These are phyloP conservation scores for Hippopotamus amphibius DNA, from an alignment of 2,113 vertebrate species.

Conservation along the genomic window DNA sequence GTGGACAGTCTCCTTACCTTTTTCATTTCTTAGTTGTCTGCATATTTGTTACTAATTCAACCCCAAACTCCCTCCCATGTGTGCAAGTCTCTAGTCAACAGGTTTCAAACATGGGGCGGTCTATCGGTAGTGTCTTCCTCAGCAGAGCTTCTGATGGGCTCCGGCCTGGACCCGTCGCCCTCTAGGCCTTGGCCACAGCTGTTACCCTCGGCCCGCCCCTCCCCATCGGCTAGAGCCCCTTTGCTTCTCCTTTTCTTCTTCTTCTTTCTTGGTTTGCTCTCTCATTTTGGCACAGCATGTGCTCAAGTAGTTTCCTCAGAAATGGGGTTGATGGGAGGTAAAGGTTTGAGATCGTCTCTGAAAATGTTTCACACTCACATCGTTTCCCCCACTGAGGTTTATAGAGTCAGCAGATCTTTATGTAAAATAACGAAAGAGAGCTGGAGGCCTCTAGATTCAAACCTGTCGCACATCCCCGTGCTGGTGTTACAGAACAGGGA, in stretches of 20 bases:
- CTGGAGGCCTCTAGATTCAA: too few relatives aligned
- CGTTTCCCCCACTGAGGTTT: too few relatives aligned
- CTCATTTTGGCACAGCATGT: background rate
- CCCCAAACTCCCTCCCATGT: background rate
- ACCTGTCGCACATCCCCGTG: too few relatives aligned
- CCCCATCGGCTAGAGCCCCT: too few relatives aligned
- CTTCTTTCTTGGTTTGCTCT: background rate
- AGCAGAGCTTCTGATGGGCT: background rate
- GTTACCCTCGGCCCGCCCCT: background rate
- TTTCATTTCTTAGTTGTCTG: background rate
- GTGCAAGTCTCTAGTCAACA: background rate
- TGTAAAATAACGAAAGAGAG: too few relatives aligned
- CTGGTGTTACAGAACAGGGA: too few relatives aligned
- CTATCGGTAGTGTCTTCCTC: background rate
- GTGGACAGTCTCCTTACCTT: constrained; percentile 27
- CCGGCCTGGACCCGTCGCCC: background rate
- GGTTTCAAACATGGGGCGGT: background rate
- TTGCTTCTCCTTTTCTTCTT: background rate
- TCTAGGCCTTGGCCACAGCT: background rate
- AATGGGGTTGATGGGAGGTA: background rate
- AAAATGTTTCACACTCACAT: background rate
- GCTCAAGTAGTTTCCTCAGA: background rate
- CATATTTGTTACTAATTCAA: background rate
- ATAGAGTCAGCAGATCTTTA: too few relatives aligned
- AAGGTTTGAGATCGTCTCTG: background rate